Evolutionary conservation across 2,888 invertebrate species (phyloP).

Genomic region (Crossocerus cetratus): DNA sequence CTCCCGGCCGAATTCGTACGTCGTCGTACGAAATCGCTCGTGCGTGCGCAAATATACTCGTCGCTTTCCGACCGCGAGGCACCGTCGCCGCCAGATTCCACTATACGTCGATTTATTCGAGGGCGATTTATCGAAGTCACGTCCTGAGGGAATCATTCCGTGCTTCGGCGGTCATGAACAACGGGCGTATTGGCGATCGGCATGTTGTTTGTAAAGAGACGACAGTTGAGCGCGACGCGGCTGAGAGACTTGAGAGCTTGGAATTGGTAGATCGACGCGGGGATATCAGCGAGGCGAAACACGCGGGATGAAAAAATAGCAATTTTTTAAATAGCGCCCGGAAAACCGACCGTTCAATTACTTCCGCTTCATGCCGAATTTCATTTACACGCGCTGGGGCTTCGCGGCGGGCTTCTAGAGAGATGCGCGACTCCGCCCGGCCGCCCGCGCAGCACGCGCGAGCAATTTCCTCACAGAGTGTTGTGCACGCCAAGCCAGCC

Average conservation of each 20-base stretch:
- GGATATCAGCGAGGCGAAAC: too few species aligned
- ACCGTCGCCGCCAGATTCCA: background rate
- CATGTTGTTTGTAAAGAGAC: constrained; percentile 21
- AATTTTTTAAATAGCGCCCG: too few species aligned
- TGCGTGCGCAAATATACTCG: constrained; percentile 22
- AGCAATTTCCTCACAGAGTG: too few species aligned
- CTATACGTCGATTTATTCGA: background rate
- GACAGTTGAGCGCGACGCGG: background rate
- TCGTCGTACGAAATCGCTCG: constrained; percentile 6
- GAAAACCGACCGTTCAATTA: background rate
- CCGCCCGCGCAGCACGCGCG: too few species aligned
- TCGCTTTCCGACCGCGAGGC: background rate
- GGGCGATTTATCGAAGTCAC: constrained; percentile 40
- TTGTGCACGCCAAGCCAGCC: too few species aligned
- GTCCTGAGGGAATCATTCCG: constrained; percentile 29
- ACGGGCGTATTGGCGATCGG: constrained; percentile 14
- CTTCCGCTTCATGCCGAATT: background rate
- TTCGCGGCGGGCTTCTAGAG: background rate
- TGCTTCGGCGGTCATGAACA: constrained; percentile 22
- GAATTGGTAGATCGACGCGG: too few species aligned
- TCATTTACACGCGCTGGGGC: background rate
- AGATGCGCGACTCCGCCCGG: too few species aligned
- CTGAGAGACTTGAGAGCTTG: background rate
- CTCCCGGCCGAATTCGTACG: background rate
- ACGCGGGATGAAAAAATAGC: too few species aligned